Percentiles rank a stretch among this genome's conserved stretches.
These are phyloP conservation scores for Hippoglossus stenolepis DNA, from an alignment of 2,113 vertebrate species.

Conservation along the genomic window DNA sequence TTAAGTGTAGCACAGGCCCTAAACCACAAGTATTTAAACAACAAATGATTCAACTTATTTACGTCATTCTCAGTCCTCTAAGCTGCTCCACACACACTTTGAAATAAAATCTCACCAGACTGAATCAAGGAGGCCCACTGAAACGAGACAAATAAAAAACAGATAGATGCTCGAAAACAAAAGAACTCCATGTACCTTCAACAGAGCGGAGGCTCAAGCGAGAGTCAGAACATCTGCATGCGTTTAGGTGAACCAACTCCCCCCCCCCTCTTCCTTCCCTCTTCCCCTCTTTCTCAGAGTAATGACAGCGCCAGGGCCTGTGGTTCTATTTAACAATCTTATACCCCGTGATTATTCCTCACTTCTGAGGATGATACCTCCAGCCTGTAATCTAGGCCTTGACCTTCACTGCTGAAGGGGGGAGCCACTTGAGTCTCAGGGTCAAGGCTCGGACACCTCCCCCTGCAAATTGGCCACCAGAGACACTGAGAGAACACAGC, in stretches of 20 bases:
- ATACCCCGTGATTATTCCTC: slow-evolving; percentile 73
- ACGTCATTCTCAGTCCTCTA: slow-evolving; percentile 70
- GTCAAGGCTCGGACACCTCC: slow-evolving; percentile 62
- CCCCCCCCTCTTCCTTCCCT: slow-evolving; percentile 6
- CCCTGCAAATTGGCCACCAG: slow-evolving; percentile 67
- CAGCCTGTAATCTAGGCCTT: slow-evolving; percentile 75
- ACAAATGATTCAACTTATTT: slow-evolving; percentile 80
- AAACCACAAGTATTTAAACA: slow-evolving; percentile 77
- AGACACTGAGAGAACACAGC: slow-evolving; percentile 55
- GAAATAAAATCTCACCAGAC: slow-evolving; percentile 76
- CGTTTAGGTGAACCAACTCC: slow-evolving; percentile 73
- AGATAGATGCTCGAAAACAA: slow-evolving; percentile 76
- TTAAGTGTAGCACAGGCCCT: slow-evolving; percentile 71
- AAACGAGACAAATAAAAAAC: slow-evolving; percentile 76
- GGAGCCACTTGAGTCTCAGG: slow-evolving; percentile 44
- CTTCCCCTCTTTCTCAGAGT: slow-evolving; percentile 59
- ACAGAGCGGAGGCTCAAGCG: slow-evolving; percentile 47
- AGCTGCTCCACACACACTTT: slow-evolving; percentile 67
- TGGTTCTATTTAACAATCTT: slow-evolving; percentile 78
- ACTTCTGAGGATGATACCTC: slow-evolving; percentile 77
- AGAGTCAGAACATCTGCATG: slow-evolving; percentile 80
- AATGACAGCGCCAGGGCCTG: slow-evolving; percentile 75
- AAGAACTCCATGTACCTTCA: slow-evolving; percentile 79
- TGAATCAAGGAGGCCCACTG: slow-evolving; percentile 66
- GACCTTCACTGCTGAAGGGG: slow-evolving; percentile 67